Evolutionary conservation across 2,113 vertebrate species (phyloP).

Genomic region (Sinocyclocheilus anshuiensis): DNA sequence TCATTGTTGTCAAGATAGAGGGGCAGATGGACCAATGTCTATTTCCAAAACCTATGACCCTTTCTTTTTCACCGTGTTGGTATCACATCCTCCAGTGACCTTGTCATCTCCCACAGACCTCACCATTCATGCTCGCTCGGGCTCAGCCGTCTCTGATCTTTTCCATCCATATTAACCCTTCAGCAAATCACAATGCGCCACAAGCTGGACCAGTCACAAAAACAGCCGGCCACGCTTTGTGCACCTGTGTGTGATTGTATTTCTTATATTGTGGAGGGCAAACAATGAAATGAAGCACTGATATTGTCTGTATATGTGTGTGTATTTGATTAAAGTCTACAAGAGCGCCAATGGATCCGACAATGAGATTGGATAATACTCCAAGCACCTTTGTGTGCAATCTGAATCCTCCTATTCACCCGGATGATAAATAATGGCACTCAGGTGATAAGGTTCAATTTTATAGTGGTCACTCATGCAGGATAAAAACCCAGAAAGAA

Average conservation of each 20-base stretch:
- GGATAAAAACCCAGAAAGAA: conserved; percentile 37
- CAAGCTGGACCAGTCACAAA: neutral
- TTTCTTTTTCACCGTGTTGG: neutral
- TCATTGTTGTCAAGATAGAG: conserved; percentile 13
- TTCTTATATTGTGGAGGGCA: conserved; percentile 49
- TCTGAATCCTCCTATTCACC: conserved; percentile 29
- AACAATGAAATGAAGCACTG: conserved; percentile 18
- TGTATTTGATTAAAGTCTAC: conserved; percentile 18
- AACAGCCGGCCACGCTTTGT: conserved; percentile 58
- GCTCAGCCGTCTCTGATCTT: neutral
- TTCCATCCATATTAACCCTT: conserved; percentile 31
- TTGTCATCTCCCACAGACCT: conserved; percentile 12
- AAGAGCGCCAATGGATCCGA: conserved; percentile 33
- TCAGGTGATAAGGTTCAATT: conserved; percentile 64
- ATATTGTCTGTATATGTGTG: conserved; percentile 8
- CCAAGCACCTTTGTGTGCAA: conserved; percentile 21
- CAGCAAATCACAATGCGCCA: neutral
- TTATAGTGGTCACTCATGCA: conserved; percentile 48
- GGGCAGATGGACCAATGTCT: neutral
- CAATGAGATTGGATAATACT: conserved; percentile 28
- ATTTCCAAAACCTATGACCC: conserved; percentile 33
- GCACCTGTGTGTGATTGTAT: conserved; percentile 57
- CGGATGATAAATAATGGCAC: conserved; percentile 57
- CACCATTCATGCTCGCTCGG: conserved; percentile 22
- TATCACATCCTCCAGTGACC: conserved; percentile 25